Conservation (phyloP, 2,113 vertebrate species). For the Daboia siamensis region DNA sequence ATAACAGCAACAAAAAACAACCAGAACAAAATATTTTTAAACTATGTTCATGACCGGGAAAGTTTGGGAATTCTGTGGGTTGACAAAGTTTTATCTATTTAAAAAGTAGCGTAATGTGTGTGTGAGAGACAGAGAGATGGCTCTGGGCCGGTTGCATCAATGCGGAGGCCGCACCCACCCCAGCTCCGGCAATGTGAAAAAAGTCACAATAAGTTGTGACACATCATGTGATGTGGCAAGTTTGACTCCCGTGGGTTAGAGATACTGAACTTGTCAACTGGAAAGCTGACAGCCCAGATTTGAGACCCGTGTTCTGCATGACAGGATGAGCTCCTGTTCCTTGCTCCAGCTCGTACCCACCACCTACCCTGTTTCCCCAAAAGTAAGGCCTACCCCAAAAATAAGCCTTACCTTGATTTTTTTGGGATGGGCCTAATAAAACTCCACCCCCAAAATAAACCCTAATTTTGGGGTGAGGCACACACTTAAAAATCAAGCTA, state of each 20-base stretch:
- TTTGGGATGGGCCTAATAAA: too few relatives aligned
- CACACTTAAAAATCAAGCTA: too few relatives aligned
- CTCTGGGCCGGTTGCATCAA: rapidly evolving
- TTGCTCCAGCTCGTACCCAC: not conserved
- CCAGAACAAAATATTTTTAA: not conserved
- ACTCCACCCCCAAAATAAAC: too few relatives aligned
- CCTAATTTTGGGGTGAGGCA: too few relatives aligned
- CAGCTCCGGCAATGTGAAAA: too few relatives aligned
- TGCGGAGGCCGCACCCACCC: too few relatives aligned
- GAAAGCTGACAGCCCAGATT: not conserved
- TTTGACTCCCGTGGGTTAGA: not conserved
- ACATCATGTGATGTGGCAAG: too few relatives aligned
- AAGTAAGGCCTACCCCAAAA: too few relatives aligned
- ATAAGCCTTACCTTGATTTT: too few relatives aligned
- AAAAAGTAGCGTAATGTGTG: too few relatives aligned
- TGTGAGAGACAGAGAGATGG: not conserved
- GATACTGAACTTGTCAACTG: not conserved
- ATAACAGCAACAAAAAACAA: not conserved
- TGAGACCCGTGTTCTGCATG: not conserved
- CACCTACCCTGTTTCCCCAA: too few relatives aligned
- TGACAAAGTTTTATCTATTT: not conserved
- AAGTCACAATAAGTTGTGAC: too few relatives aligned
- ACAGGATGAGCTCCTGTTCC: not conserved
- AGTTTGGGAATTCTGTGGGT: not conserved
- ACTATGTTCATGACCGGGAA: not conserved